Percentiles rank a stretch among this genome's conserved stretches.
Conservation (phyloP, 2,888 invertebrate genomes). For the Agrotis clavis region DNA sequence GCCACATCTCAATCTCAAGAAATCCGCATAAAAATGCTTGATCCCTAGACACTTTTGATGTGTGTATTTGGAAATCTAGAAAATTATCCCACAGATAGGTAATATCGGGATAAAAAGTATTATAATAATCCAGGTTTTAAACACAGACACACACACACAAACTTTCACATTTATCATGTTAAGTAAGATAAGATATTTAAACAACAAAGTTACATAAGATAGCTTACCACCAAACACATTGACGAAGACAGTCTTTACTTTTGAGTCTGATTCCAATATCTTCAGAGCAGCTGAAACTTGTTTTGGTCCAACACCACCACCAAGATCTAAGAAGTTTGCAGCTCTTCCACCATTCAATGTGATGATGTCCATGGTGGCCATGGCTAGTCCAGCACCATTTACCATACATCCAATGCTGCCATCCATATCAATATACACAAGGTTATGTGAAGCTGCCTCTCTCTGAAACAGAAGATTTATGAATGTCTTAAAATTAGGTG, state of each 20-base stretch:
- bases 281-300: conserved; percentile 98
- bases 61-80: too few species aligned
- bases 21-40: too few species aligned
- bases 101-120: too few species aligned
- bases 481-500: background rate
- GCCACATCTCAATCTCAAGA: too few species aligned
- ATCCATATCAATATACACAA: conserved; percentile 99
- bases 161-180: too few species aligned
- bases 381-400: conserved; percentile 99
- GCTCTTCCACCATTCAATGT: conserved; percentile 98
- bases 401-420: conserved; percentile 99
- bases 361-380: conserved; percentile 99
- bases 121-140: too few species aligned
- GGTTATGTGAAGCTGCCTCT: conserved; percentile 96
- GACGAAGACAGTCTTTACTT: conserved; percentile 98
- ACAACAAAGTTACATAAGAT: background rate
- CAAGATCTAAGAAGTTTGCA: conserved; percentile 99
- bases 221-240: conserved; percentile 97
- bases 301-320: conserved; percentile 98
- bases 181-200: background rate
- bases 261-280: conserved; percentile 96
- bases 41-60: too few species aligned
- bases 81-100: too few species aligned
- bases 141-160: too few species aligned
- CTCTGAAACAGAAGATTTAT: conserved; percentile 83